Evolutionary conservation across 2,113 vertebrate genomes (phyloP), one percentile per base, ranked within the genome.

Genomic region (Edolisoma coerulescens): DNA sequence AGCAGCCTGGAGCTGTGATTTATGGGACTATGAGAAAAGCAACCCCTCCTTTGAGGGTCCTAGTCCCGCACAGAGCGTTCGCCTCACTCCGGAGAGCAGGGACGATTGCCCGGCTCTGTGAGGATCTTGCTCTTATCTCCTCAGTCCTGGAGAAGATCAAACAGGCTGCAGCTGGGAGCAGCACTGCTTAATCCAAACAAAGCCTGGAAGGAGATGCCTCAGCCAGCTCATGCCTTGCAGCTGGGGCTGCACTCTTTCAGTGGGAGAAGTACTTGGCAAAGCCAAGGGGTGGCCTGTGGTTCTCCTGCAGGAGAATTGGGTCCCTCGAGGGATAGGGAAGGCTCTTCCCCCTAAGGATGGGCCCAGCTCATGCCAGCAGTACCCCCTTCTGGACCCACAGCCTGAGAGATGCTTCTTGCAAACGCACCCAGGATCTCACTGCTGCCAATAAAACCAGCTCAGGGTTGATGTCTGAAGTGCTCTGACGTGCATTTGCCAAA

Each of bases 61-160:
- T 69, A 85, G 53, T 33, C 26, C 23, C 9, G 37, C 37, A 10
- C 49, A 7, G 24, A 70, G 41, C 0, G 0, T 47, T 91, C 1
- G 0, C 42, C 56, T 78, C 74, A 4, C 57, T 65, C 76, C 3
- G 1, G 22, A 1, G 4, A 47, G 63, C 76, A 39, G 26, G 49
- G 60, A 68, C 47, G 27, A 50, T 69, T 91, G 71, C 81, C 82
- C 64, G 21, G 23, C 79, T 50, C 47, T 0, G 1, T 19, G 35
- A 68, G 32, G 50, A 67, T 68, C 67, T 53, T 50, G 20, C 74
- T 28, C 33, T 81, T 77, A 77, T 80, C 90, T 65, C 73, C 79
- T 39, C 8, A 47, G 50, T 9, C 52, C 87, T 89, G 93, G 63
- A 91, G 80, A 70, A 71, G 81, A 88, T 79, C 73, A 76, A 90